Percentiles rank a stretch among this genome's conserved stretches.
These are phyloP conservation scores for Corythornis madagascariensis DNA, from an alignment of 2,113 vertebrate species.

Conservation along the genomic window DNA sequence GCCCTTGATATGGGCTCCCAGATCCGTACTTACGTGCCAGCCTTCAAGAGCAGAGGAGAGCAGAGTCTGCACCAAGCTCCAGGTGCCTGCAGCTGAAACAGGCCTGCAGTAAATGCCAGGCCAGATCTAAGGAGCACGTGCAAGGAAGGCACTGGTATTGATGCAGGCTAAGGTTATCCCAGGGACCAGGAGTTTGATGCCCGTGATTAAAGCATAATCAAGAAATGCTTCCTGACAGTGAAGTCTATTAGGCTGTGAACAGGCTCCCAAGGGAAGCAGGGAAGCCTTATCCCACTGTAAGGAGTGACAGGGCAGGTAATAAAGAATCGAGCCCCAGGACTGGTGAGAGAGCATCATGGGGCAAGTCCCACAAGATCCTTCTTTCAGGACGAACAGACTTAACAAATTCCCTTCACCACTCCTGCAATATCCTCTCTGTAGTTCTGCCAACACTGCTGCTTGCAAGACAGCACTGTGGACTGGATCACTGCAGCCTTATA, in stretches of 20 bases:
- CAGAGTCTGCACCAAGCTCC: neutral
- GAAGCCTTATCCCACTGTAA: neutral
- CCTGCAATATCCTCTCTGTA: neutral
- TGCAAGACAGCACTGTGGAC: neutral
- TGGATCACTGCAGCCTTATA: neutral
- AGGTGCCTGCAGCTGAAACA: neutral
- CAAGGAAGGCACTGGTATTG: neutral
- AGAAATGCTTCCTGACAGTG: constrained; percentile 33
- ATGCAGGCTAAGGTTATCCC: neutral
- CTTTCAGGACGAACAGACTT: neutral
- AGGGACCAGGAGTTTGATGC: constrained; percentile 1
- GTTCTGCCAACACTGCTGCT: neutral
- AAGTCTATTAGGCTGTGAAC: constrained; percentile 20
- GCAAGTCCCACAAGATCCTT: neutral
- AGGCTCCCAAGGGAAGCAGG: neutral
- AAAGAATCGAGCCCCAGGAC: neutral
- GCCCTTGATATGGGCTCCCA: neutral
- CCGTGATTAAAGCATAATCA: neutral
- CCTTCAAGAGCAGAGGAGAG: neutral
- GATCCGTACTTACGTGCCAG: neutral
- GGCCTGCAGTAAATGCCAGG: neutral
- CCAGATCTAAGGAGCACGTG: neutral
- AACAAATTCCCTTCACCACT: neutral
- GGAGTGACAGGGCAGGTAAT: neutral
- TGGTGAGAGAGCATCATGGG: neutral